Conservation (phyloP, 92 coral and sea anemone genomes). For the Palythoa caribaeorum region DNA sequence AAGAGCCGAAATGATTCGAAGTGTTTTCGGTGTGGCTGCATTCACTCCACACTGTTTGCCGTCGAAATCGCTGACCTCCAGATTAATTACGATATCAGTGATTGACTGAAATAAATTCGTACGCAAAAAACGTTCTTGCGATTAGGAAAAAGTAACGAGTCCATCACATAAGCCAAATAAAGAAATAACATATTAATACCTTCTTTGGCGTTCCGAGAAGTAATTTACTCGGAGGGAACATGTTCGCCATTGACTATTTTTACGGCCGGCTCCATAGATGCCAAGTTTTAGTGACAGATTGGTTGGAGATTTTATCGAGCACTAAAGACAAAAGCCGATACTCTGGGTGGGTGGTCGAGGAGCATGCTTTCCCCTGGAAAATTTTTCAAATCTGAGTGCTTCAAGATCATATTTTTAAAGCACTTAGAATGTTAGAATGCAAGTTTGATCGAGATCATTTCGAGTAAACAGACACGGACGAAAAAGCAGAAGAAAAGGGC, state of each 20-base stretch:
- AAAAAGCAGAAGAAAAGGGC: no score
- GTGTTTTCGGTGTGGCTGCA: conserved; percentile 16
- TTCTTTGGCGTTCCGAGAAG: conserved; percentile 25
- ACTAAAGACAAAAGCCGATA: no score
- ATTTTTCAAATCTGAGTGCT: no score
- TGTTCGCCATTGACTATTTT: conserved; percentile 30
- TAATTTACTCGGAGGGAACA: conserved; percentile 42
- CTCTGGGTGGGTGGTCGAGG: no score
- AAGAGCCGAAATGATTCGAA: neutral
- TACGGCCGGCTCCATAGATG: no score
- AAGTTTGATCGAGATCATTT: no score
- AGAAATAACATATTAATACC: conserved; percentile 14
- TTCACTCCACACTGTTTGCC: neutral
- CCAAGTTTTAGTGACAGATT: no score
- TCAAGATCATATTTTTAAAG: no score
- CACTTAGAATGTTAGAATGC: no score
- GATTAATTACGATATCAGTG: conserved; percentile 23
- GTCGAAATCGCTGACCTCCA: conserved; percentile 38
- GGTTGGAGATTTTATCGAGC: no score
- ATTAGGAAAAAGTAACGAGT: conserved; percentile 24
- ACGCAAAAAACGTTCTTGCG: conserved; percentile 30
- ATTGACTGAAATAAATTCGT: conserved; percentile 20
- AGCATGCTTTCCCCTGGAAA: no score
- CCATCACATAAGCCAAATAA: conserved; percentile 43
- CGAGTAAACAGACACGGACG: no score